Evolutionary conservation across 2,888 invertebrate genomes (phyloP).

Genomic region (Synanthedon andrenaeformis): DNA sequence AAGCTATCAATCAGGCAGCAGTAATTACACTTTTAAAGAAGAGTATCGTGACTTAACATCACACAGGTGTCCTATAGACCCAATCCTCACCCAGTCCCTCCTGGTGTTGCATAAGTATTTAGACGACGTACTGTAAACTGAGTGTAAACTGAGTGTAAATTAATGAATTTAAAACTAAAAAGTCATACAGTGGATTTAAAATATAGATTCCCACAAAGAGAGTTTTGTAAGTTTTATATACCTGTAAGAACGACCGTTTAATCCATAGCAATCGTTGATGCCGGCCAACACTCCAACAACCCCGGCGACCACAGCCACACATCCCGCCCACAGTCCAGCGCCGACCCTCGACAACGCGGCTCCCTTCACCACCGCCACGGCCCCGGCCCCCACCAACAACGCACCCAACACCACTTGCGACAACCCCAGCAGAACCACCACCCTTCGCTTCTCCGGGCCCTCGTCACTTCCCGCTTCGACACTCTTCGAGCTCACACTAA

Average conservation of each 20-base stretch:
- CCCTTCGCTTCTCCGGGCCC: conserved; percentile 19
- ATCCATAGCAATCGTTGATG: conserved; percentile 67
- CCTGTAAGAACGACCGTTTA: conserved; percentile 37
- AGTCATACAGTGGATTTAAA: no score
- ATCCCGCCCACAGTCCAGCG: conserved; percentile 77
- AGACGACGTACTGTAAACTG: no score
- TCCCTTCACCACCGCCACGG: conserved; percentile 73
- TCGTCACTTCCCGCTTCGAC: conserved; percentile 47
- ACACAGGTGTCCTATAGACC: no score
- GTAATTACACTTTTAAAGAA: no score
- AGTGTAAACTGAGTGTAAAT: no score
- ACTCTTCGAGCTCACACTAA: conserved; percentile 54
- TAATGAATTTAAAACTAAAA: no score
- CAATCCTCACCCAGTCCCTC: no score
- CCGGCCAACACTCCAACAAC: conserved; percentile 73
- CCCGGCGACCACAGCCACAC: conserved; percentile 73
- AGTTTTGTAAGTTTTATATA: conserved; percentile 12
- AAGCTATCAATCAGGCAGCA: no score
- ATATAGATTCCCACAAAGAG: no score
- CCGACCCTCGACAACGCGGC: conserved; percentile 71
- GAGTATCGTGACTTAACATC: no score
- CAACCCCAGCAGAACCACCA: conserved; percentile 68
- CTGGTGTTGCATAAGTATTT: no score
- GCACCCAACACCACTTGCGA: conserved; percentile 74
- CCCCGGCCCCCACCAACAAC: conserved; percentile 73